Evolutionary conservation across 2,113 vertebrate species (phyloP), one percentile per base, ranked within the genome.

Genomic region (Fulmarus glacialis): DNA sequence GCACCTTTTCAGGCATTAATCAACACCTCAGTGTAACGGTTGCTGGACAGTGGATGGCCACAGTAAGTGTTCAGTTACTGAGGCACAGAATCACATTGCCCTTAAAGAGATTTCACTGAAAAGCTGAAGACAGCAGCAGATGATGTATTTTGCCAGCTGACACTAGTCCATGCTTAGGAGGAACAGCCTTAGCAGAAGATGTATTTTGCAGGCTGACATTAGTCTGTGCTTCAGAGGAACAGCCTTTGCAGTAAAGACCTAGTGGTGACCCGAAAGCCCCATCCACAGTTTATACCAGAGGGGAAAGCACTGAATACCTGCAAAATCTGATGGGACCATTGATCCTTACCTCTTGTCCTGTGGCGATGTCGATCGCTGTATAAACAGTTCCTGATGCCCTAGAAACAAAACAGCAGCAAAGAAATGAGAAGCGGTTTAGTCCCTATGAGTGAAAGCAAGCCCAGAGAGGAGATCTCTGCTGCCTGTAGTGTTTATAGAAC

Each of bases 311-410:
- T 22, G 22, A 53, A 13, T 1, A 60, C 6, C 72, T 55, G 58
- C 82, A 72, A 38, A 38, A 55, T 8, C 34, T 60, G 53, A 43
- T 55, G 64, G 50, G 26, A 48, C 48, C 59, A 75, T 5, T 53
- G 82, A n/a, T 30, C 74, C 97, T 96, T 84, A 99, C 99, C 98
- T 99, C 99, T 94, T 99, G 99, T 91, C 99, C 99, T 6, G 99
- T 99, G 79, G 99, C 99, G 4, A 99, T 99, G 96, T 99, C 99
- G n/a, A 99, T 99, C 10, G 99, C 99, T 53, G 99, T 99, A 96
- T 99, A 99, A 95, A 99, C 99, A 78, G 99, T 99, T 92, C 99
- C 99, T 4, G 99, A 99, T 7, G 99, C 99, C 97, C 99, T 99
- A 96, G 23, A 85, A 96, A 97, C 13, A 96, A 96, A 95, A 98